These are phyloP conservation scores for Actinopyga echinites DNA, from an alignment of 53 echinoderm and acorn worm genomes.

Conservation along the genomic window DNA sequence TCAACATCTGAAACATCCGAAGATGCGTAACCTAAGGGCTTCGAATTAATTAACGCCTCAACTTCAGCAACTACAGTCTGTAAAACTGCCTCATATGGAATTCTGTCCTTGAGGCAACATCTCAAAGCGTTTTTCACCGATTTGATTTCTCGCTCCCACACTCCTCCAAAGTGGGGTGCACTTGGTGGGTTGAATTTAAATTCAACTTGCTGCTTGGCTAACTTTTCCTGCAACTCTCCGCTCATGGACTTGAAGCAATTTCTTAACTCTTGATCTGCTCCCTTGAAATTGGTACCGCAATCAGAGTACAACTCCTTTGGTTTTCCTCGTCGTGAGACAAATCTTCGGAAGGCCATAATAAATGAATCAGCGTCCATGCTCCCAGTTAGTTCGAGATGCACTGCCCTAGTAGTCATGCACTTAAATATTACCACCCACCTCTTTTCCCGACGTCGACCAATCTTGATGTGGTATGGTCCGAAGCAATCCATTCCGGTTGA, in stretches of 20 bases:
- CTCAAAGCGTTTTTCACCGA: conserved; percentile 40
- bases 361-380: conserved; percentile 42
- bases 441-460: conserved; percentile 36
- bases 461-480: conserved; percentile 49
- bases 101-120: conserved; percentile 31
- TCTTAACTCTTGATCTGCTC: conserved; percentile 38
- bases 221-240: conserved; percentile 34
- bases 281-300: conserved; percentile 61
- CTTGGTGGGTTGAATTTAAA: conserved; percentile 46
- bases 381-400: conserved; percentile 39
- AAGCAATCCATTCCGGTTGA: conserved; percentile 63
- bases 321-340: conserved; percentile 43
- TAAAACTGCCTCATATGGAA: conserved; percentile 41
- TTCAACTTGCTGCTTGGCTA: conserved; percentile 39
- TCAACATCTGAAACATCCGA: conserved; percentile 52
- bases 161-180: conserved; percentile 54
- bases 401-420: conserved; percentile 48
- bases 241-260: conserved; percentile 37
- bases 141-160: conserved; percentile 49
- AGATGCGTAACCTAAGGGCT: conserved; percentile 49
- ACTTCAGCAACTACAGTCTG: conserved; percentile 48
- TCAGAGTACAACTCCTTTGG: conserved; percentile 42
- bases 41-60: conserved; percentile 59
- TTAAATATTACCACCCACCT: conserved; percentile 58
- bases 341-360: conserved; percentile 50